A percentile compares a stretch with the other conserved stretches of the same genome.
Evolutionary conservation across 2,113 vertebrate genomes (phyloP).

Genomic region (Emydocephalus ijimae): DNA sequence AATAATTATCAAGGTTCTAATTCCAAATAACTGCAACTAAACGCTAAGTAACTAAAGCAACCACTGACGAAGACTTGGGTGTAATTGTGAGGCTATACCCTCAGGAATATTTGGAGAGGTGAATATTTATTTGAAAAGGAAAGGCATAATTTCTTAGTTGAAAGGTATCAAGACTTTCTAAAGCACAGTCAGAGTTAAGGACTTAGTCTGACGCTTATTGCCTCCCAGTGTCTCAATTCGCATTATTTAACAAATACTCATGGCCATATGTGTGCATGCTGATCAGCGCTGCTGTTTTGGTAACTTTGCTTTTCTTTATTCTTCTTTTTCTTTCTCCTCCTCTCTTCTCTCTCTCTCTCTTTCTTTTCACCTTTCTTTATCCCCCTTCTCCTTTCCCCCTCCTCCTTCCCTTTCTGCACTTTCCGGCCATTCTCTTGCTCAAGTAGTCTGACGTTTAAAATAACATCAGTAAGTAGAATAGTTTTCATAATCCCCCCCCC

Average conservation of each 20-base stretch:
- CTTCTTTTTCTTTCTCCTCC: background rate
- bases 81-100: background rate
- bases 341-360: background rate
- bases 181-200: background rate
- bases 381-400: background rate
- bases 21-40: background rate
- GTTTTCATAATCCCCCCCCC: background rate
- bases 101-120: background rate
- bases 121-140: background rate
- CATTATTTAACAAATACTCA: background rate
- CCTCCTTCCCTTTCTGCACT: too few relatives aligned
- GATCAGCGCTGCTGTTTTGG: background rate
- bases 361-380: background rate
- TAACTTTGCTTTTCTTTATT: background rate
- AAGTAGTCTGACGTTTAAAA: background rate
- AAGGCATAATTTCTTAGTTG: background rate
- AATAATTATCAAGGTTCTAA: background rate
- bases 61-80: background rate
- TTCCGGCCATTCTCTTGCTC: background rate
- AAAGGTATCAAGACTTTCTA: background rate
- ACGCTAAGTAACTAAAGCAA: background rate
- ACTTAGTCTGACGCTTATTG: background rate
- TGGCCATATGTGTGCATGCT: background rate
- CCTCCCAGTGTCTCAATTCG: background rate
- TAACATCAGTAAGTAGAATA: background rate